phyloP scores from a whole-genome alignment of 2,113 vertebrate genomes.

The Cettia cetti region DNA sequence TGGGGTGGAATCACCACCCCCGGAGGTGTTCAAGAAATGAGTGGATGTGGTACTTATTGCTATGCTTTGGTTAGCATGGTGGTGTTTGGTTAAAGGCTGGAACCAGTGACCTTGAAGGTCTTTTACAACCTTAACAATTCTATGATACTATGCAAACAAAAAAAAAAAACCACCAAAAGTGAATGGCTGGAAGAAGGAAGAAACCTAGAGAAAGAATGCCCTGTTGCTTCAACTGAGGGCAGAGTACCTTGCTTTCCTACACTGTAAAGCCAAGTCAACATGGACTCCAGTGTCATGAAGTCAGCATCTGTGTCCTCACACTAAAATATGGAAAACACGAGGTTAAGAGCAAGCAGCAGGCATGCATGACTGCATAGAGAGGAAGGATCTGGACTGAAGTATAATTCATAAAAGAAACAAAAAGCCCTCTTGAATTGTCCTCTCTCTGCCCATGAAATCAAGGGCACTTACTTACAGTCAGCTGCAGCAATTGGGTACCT shows the following conservation, averaged over 20 bases:
- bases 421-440: neutral
- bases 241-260: neutral
- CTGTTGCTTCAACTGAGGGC: neutral
- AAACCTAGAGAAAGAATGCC: neutral
- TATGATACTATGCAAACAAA: neutral
- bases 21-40: neutral
- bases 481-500: neutral
- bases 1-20: neutral
- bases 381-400: neutral
- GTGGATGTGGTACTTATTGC: fast-evolving
- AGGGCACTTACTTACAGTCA: neutral
- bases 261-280: neutral
- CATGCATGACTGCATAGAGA: neutral
- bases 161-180: neutral
- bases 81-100: neutral
- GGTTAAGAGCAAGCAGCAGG: neutral
- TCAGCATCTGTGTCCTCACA: neutral
- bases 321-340: neutral
- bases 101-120: no score
- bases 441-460: neutral
- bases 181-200: neutral
- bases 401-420: neutral
- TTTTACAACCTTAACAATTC: neutral
- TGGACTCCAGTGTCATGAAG: neutral
- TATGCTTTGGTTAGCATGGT: neutral